A percentile compares a stretch with the other conserved stretches of the same genome.
These are phyloP conservation scores for Mandrillus leucophaeus DNA, from an alignment of 2,113 vertebrate genomes.

Conservation along the genomic window DNA sequence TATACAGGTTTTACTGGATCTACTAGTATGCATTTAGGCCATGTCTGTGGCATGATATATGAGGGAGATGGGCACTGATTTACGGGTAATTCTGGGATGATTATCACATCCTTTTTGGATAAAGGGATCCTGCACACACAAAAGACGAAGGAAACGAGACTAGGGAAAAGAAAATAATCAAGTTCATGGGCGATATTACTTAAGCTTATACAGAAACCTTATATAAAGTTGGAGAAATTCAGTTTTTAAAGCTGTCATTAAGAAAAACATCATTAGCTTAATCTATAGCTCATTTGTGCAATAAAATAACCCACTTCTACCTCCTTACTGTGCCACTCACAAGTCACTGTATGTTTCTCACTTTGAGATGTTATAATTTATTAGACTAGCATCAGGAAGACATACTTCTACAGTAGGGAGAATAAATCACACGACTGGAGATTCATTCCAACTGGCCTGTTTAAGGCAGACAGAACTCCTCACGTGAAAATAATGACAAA, in stretches of 20 bases:
- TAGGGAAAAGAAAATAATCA: background rate
- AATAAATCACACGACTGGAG: constrained; percentile 56
- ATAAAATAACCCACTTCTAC: constrained; percentile 19
- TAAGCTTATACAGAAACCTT: background rate
- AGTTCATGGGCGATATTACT: background rate
- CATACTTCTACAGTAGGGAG: background rate
- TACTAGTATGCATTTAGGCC: background rate
- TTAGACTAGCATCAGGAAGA: background rate
- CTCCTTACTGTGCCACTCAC: background rate
- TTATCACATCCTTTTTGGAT: background rate
- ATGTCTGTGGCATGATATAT: background rate
- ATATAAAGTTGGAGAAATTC: background rate
- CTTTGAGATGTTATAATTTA: background rate
- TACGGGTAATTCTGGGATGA: background rate
- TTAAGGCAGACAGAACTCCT: background rate
- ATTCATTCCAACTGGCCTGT: constrained; percentile 15
- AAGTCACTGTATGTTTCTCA: constrained; percentile 10
- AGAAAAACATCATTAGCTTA: constrained; percentile 49
- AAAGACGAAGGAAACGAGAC: background rate
- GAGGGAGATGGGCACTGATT: rapidly evolving
- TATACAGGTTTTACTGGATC: background rate
- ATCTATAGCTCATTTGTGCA: constrained; percentile 45
- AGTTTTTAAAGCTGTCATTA: constrained; percentile 53
- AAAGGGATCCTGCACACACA: background rate
- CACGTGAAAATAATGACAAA: background rate